These are phyloP conservation scores for Argyra leucocephala DNA, from an alignment of 2,888 invertebrate genomes.

Conservation along the genomic window DNA sequence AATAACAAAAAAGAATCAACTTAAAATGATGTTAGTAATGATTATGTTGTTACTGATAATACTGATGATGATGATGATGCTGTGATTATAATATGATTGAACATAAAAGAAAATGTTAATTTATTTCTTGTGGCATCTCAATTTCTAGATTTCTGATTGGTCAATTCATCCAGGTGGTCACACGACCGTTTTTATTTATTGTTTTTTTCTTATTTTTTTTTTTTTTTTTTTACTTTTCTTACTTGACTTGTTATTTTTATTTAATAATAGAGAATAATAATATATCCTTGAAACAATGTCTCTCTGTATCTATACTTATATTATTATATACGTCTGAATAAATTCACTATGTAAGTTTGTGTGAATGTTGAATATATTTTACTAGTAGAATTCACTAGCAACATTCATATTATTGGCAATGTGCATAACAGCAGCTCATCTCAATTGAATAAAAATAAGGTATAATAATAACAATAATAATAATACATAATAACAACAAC, in stretches of 20 bases:
- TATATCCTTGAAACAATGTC: background rate
- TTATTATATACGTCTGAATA: no score
- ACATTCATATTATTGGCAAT: conserved; percentile 1
- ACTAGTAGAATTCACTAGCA: no score
- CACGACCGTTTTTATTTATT: background rate
- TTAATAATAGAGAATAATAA: background rate
- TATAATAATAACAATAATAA: background rate
- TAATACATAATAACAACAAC: background rate
- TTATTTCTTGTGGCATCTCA: conserved; percentile 1
- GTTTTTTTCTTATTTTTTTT: background rate
- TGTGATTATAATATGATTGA: background rate
- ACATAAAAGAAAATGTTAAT: background rate
- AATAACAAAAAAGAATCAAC: no score
- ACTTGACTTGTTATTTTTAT: background rate
- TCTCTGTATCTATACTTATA: no score
- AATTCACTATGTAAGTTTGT: no score
- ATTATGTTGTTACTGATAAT: background rate
- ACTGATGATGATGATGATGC: background rate
- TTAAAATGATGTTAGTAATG: background rate
- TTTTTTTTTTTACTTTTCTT: background rate
- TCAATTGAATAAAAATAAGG: background rate
- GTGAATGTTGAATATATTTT: no score
- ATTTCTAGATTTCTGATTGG: background rate
- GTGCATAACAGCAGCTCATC: conserved; percentile 2
- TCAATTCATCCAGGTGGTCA: conserved; percentile 6